phyloP scores from a whole-genome alignment of 2,797 vertebrate genomes.

The Tenualosa ilisha region DNA sequence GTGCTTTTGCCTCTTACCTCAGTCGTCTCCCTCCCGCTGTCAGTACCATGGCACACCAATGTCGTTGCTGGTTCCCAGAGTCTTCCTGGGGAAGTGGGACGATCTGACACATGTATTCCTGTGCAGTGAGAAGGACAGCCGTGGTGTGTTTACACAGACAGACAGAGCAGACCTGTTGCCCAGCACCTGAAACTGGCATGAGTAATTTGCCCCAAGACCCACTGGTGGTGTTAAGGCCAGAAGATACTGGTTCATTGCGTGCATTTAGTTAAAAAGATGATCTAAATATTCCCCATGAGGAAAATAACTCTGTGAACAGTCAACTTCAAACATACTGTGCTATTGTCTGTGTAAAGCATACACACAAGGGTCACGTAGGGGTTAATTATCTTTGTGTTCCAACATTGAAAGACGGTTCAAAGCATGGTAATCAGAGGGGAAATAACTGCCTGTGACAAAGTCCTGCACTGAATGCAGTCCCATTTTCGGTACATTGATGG shows the following conservation, averaged over 20 bases:
- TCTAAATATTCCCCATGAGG: not conserved
- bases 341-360: conserved; percentile 2
- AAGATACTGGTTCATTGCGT: not conserved
- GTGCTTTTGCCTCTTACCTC: conserved; percentile 1
- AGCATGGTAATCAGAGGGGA: not conserved
- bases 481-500: not conserved
- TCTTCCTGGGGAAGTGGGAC: conserved; percentile 48
- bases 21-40: not conserved
- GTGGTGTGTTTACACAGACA: conserved; percentile 20
- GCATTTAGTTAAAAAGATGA: not conserved
- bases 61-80: not conserved
- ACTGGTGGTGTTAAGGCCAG: not conserved
- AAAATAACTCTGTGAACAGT: not conserved
- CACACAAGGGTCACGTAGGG: conserved; percentile 13
- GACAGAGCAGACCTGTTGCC: not conserved
- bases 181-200: not conserved
- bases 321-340: not conserved
- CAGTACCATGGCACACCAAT: conserved; percentile 17
- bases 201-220: not conserved
- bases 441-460: not conserved
- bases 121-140: not conserved
- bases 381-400: conserved; percentile 16
- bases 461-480: not conserved
- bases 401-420: not conserved
- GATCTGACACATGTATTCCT: not conserved